These are phyloP conservation scores for Melanaphis sacchari DNA, from an alignment of 1,140 invertebrate species.

Conservation along the genomic window DNA sequence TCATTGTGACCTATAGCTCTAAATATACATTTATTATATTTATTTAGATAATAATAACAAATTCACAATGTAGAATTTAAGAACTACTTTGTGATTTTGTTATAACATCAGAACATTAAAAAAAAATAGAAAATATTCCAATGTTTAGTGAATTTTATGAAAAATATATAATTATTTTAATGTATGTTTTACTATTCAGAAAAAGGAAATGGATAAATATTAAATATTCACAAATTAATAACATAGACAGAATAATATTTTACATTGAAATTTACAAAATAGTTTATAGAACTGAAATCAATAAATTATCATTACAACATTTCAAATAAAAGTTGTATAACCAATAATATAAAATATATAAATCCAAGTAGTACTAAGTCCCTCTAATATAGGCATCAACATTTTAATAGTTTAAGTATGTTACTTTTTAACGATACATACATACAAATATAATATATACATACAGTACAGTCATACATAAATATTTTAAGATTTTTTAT, in stretches of 20 bases:
- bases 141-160: too few species aligned
- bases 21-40: background rate
- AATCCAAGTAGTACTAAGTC: background rate
- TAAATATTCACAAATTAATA: background rate
- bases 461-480: too few species aligned
- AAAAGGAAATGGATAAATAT: background rate
- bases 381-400: background rate
- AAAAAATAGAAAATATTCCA: background rate
- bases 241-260: background rate
- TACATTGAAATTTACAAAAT: background rate
- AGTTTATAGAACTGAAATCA: background rate
- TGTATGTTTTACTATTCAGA: constrained; percentile 7
- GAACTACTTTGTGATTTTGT: background rate
- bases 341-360: background rate
- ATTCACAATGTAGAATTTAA: background rate
- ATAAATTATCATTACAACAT: background rate
- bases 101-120: background rate
- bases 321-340: background rate
- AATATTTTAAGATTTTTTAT: background rate
- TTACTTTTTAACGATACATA: background rate
- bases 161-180: background rate
- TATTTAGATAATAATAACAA: constrained; percentile 16
- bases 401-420: background rate
- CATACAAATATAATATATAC: background rate
- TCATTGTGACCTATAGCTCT: background rate